A percentile compares a stretch with the other conserved stretches of the same genome.
Evolutionary conservation across 2,113 vertebrate species (phyloP).

Genomic region (Hippocampus guttulatus): DNA sequence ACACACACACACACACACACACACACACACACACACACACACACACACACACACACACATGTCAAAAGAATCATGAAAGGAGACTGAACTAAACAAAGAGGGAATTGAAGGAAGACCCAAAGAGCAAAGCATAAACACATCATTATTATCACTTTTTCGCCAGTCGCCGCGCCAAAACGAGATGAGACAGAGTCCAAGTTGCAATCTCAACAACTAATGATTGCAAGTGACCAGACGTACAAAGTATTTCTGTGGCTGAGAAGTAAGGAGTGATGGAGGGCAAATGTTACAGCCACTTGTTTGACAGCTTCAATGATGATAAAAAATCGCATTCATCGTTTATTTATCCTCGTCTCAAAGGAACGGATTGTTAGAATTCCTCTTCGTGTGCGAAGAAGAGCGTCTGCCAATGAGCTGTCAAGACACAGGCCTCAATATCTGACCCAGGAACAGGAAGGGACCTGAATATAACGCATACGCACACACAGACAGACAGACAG

Average conservation of each 20-base stretch:
- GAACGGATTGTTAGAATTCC: constrained; percentile 40
- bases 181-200: constrained; percentile 1
- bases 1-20: neutral
- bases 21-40: neutral
- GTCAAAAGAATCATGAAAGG: neutral
- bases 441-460: constrained; percentile 35
- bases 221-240: neutral
- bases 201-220: constrained; percentile 13
- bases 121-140: neutral
- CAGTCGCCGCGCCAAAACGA: constrained; percentile 9
- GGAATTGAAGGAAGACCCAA: constrained; percentile 7
- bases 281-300: neutral
- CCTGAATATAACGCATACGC: constrained; percentile 11
- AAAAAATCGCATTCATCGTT: constrained; percentile 13
- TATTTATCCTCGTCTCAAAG: constrained; percentile 7
- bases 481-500: constrained; percentile 4
- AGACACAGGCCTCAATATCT: constrained; percentile 23
- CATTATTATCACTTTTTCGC: constrained; percentile 13
- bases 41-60: neutral
- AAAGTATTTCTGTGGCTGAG: neutral
- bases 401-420: constrained; percentile 30
- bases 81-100: constrained; percentile 15
- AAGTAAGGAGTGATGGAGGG: constrained; percentile 6
- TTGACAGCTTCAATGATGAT: constrained; percentile 7
- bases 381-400: constrained; percentile 25